Conservation (phyloP, 2,113 vertebrate species). For the Pterocles burchelli region DNA sequence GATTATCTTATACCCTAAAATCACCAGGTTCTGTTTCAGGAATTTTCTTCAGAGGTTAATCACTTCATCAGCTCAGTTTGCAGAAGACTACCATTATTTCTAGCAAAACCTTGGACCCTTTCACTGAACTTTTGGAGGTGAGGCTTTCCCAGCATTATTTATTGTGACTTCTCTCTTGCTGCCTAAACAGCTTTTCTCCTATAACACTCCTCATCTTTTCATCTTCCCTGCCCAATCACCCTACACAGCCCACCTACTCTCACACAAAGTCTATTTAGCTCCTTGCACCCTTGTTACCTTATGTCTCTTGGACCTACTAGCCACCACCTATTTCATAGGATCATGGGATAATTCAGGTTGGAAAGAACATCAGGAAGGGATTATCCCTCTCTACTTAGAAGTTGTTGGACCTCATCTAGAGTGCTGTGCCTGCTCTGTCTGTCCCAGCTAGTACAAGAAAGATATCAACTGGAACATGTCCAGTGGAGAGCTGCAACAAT, state of each 20-base stretch:
- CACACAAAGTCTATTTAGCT: background rate
- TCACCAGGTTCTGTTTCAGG: background rate
- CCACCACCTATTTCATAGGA: background rate
- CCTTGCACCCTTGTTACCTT: background rate
- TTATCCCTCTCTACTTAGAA: background rate
- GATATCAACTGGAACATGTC: background rate
- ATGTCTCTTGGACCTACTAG: background rate
- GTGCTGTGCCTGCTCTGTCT: background rate
- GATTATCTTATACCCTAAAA: background rate
- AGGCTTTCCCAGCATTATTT: background rate
- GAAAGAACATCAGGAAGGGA: background rate
- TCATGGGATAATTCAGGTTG: background rate
- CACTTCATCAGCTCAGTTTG: background rate
- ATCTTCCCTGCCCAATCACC: background rate
- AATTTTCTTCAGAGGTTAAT: background rate
- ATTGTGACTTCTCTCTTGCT: background rate
- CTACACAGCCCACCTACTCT: background rate
- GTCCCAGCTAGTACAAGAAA: background rate
- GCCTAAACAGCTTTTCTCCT: background rate
- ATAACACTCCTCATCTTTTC: background rate
- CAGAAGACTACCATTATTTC: background rate
- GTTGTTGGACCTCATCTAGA: background rate
- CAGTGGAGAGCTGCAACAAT: rapidly evolving
- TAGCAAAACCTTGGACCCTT: background rate
- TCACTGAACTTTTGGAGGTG: background rate